A percentile compares a stretch with the other conserved stretches of the same genome.
Conservation (phyloP, 64 coral and sea anemone species). For the Catalaphyllia jardinei region DNA sequence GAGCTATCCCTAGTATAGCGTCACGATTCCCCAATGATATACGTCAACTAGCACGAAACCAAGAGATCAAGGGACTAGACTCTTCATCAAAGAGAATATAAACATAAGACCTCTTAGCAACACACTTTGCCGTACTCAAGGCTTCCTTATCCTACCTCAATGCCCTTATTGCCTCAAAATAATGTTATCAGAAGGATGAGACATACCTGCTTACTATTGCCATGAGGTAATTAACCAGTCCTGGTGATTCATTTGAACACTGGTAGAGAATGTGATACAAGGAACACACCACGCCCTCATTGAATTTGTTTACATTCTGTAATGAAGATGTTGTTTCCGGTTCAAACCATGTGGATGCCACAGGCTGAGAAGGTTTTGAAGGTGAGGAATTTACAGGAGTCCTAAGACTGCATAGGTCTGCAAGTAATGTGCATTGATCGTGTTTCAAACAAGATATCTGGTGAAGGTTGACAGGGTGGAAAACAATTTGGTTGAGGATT, state of each 20-base stretch:
- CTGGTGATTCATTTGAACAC: conserved; percentile 50
- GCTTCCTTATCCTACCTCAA: too few relatives aligned
- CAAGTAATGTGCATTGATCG: neutral
- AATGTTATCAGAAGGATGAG: too few relatives aligned
- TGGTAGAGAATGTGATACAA: conserved; percentile 87
- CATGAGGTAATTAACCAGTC: conserved; percentile 78
- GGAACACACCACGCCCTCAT: conserved; percentile 66
- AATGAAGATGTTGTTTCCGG: conserved; percentile 15
- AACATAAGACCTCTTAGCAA: too few relatives aligned
- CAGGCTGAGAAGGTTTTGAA: neutral
- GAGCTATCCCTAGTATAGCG: too few relatives aligned
- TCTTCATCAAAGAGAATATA: too few relatives aligned
- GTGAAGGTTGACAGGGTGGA: neutral
- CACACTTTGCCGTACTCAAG: too few relatives aligned
- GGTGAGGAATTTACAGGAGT: neutral
- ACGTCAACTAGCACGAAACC: too few relatives aligned
- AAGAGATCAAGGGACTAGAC: too few relatives aligned
- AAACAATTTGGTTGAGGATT: too few relatives aligned
- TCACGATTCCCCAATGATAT: too few relatives aligned
- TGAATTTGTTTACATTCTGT: neutral
- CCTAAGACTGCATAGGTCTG: conserved; percentile 72
- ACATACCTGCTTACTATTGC: conserved; percentile 89
- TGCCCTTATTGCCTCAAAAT: too few relatives aligned
- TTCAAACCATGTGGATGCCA: conserved; percentile 65
- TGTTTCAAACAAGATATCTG: neutral